Evolutionary conservation across 1,140 invertebrate species (phyloP).

Genomic region (Brevipalpus yothersi): DNA sequence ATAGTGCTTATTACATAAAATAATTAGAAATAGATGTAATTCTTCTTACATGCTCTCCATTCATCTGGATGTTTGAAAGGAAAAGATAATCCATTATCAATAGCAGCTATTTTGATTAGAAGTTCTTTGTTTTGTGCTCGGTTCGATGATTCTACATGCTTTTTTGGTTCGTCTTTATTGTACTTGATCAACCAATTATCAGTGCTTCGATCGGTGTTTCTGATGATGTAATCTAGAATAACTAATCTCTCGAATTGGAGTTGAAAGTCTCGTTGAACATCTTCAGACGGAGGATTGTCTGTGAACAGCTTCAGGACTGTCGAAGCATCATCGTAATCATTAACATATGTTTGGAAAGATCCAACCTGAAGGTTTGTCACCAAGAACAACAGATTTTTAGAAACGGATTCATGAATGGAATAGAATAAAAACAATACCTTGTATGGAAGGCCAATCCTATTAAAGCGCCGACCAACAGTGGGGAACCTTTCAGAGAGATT

Average conservation of each 20-base stretch:
- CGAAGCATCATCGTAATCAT: constrained; percentile 88
- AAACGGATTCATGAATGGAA: background rate
- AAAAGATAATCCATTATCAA: constrained; percentile 97
- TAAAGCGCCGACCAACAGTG: constrained; percentile 63
- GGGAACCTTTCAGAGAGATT: constrained; percentile 78
- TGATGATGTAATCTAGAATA: constrained; percentile 92
- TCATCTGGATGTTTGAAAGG: constrained; percentile 99
- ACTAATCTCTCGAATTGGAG: constrained; percentile 86
- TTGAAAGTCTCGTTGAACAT: constrained; percentile 58
- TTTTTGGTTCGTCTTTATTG: constrained; percentile 23
- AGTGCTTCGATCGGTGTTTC: constrained; percentile 96
- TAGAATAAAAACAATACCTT: constrained; percentile 36
- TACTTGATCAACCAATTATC: constrained; percentile 98
- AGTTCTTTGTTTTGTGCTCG: constrained; percentile 32
- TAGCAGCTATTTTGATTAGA: constrained; percentile 76
- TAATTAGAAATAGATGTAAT: background rate
- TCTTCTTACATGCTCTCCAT: constrained; percentile 59
- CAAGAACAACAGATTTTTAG: background rate
- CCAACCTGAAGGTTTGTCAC: constrained; percentile 35
- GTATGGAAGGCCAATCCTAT: constrained; percentile 78
- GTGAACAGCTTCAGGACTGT: constrained; percentile 86
- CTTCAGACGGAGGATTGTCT: constrained; percentile 46
- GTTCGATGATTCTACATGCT: constrained; percentile 10
- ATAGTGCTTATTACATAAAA: background rate
- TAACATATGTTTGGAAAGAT: constrained; percentile 91